Evolutionary conservation across 2,888 invertebrate genomes (phyloP).

Genomic region (Meiosimyza decipiens): DNA sequence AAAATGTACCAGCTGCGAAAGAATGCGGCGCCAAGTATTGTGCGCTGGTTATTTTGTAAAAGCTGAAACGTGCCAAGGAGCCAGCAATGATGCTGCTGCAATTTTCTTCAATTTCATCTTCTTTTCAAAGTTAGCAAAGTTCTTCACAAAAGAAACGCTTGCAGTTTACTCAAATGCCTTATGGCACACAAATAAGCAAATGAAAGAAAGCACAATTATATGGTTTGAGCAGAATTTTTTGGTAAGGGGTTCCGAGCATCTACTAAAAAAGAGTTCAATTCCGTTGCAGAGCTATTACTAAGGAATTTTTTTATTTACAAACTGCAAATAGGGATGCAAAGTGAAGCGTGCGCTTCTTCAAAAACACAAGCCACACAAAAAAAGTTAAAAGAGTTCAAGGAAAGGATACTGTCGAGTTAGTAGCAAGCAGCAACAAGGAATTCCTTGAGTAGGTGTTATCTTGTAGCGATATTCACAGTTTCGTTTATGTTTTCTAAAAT

Average conservation of each 20-base stretch:
- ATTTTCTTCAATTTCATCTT: no score
- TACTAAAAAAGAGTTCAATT: slow-evolving; percentile 1
- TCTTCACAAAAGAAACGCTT: background rate
- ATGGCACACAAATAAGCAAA: background rate
- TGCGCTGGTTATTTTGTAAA: background rate
- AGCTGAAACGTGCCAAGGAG: slow-evolving; percentile 2
- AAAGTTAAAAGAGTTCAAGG: no score
- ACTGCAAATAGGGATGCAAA: slow-evolving; percentile 29
- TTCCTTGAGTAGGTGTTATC: no score
- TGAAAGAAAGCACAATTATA: background rate
- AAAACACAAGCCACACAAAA: background rate
- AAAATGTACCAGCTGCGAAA: slow-evolving; percentile 3
- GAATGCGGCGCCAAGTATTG: background rate
- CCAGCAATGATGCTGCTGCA: background rate
- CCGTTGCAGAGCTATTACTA: slow-evolving; percentile 17
- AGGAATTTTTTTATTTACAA: slow-evolving; percentile 26
- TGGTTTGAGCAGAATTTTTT: no score
- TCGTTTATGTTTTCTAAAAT: no score
- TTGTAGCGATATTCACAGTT: no score
- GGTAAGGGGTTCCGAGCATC: no score
- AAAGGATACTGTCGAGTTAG: no score
- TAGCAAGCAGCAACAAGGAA: no score
- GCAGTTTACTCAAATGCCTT: slow-evolving; percentile 8
- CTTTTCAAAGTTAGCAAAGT: background rate
- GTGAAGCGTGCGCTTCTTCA: background rate